Evolutionary conservation across 1,140 invertebrate genomes (phyloP).

Genomic region (Trinorchestia longiramus): DNA sequence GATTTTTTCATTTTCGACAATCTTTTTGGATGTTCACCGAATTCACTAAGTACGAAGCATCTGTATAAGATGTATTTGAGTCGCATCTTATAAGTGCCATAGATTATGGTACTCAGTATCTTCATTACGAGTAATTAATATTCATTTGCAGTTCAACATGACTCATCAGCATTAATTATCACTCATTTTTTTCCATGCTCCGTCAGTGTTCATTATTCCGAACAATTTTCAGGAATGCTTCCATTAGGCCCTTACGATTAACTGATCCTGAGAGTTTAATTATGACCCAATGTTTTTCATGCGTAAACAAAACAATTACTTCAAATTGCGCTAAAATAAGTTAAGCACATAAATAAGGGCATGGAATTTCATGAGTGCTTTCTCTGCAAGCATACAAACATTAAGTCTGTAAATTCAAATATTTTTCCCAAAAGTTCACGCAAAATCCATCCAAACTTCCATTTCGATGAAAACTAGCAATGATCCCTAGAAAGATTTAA

Average conservation of each 20-base stretch:
- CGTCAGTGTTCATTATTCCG: not conserved
- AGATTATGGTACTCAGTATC: not conserved
- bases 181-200: not conserved
- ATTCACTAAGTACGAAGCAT: not conserved
- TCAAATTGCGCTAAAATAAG: not conserved
- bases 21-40: not conserved
- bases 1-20: not conserved
- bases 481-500: not conserved
- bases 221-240: not conserved
- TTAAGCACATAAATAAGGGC: not conserved
- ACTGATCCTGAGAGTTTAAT: no score
- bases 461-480: not conserved
- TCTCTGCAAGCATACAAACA: not conserved
- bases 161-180: not conserved
- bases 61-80: not conserved
- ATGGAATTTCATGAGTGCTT: not conserved
- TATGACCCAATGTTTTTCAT: not conserved
- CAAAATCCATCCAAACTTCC: not conserved
- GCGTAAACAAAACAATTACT: not conserved
- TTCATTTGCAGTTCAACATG: not conserved
- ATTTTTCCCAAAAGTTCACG: not conserved
- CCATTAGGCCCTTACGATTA: no score
- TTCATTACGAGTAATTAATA: not conserved
- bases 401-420: not conserved
- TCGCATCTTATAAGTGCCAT: not conserved